Evolutionary conservation across 2,113 vertebrate species (phyloP).

Genomic region (Muscicapa adusta): DNA sequence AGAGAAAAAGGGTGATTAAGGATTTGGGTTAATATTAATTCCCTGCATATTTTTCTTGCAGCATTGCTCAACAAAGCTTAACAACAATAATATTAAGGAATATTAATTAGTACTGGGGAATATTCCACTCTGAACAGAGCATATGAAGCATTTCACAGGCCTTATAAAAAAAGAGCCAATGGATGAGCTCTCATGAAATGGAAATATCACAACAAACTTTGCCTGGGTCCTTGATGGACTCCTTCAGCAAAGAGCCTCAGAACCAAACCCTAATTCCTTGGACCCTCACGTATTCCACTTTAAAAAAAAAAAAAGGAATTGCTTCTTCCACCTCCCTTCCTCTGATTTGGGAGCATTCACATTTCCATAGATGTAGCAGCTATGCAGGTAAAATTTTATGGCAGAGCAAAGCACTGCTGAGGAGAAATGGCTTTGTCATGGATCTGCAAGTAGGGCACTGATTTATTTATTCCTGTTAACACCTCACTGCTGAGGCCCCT

Average conservation of each 20-base stretch:
- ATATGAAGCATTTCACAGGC: not conserved
- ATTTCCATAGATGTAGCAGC: not conserved
- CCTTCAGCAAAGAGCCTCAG: not conserved
- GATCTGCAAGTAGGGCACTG: not conserved
- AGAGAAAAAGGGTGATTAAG: not conserved
- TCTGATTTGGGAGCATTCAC: not conserved
- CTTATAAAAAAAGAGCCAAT: not conserved
- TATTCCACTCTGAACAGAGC: not conserved
- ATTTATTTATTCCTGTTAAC: not conserved
- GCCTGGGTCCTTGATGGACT: rapidly evolving
- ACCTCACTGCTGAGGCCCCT: not conserved
- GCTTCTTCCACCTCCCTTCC: not conserved
- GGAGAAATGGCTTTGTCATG: not conserved
- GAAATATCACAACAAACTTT: not conserved
- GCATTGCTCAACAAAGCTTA: not conserved
- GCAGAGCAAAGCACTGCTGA: not conserved
- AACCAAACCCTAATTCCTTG: not conserved
- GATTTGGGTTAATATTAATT: not conserved
- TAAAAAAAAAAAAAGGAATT: not conserved
- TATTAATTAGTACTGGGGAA: too few species aligned
- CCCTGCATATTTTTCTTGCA: not conserved
- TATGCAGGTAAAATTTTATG: not conserved
- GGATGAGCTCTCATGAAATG: not conserved
- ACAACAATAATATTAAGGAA: not conserved
- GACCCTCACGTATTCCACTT: not conserved